Evolutionary conservation across 2,797 vertebrate genomes (phyloP).

Genomic region (Diglossa cyanea): DNA sequence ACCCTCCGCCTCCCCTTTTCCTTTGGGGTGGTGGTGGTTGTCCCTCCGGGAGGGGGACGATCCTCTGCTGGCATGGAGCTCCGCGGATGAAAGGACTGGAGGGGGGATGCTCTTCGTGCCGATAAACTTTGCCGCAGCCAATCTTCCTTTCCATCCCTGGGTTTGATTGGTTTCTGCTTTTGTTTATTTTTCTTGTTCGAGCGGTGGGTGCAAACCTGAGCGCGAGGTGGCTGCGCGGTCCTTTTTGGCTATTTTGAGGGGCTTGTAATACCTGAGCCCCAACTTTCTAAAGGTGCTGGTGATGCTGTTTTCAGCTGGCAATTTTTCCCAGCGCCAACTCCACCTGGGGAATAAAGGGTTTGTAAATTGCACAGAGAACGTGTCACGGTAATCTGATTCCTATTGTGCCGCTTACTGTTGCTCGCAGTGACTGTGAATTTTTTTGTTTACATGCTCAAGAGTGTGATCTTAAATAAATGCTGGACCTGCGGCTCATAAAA

Average conservation of each 20-base stretch:
- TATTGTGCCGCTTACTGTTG: background rate
- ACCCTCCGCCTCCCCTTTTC: background rate
- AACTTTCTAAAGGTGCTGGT: conserved; percentile 27
- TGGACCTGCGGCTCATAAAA: background rate
- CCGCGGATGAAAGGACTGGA: background rate
- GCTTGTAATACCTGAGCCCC: background rate
- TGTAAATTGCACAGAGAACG: background rate
- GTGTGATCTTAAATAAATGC: background rate
- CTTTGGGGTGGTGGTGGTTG: background rate
- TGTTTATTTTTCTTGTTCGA: background rate
- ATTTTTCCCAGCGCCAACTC: background rate
- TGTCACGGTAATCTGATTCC: background rate
- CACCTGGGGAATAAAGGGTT: background rate
- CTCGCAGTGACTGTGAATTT: background rate
- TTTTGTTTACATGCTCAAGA: conserved; percentile 4
- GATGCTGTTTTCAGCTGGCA: background rate
- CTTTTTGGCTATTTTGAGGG: background rate
- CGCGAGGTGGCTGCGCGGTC: background rate
- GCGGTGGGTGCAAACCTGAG: background rate
- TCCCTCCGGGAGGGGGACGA: fast-evolving
- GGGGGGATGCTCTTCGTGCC: background rate
- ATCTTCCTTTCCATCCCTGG: background rate
- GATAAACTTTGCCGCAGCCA: conserved; percentile 41
- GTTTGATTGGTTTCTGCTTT: background rate
- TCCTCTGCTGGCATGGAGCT: background rate